A percentile compares a stretch with the other conserved stretches of the same genome.
Conservation (phyloP, 1,140 invertebrate genomes). For the Heterodera carotae region DNA sequence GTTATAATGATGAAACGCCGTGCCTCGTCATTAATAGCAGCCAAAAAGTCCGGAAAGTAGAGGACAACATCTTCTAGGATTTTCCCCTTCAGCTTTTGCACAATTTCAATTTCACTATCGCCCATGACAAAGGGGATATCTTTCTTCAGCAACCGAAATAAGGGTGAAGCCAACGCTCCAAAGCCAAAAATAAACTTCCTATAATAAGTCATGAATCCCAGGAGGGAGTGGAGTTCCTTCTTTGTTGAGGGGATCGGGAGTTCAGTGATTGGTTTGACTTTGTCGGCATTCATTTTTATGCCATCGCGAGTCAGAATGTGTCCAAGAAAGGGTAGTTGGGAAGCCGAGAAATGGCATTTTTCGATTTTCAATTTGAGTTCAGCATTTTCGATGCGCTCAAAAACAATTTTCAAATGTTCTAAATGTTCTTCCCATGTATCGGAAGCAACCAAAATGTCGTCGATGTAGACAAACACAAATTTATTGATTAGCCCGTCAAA, state of each 20-base stretch:
- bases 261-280: conserved; percentile 60
- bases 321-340: conserved; percentile 65
- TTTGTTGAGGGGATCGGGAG: conserved; percentile 59
- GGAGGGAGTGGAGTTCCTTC: conserved; percentile 66
- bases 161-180: not conserved
- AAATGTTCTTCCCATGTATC: conserved; percentile 29
- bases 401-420: conserved; percentile 44
- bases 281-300: conserved; percentile 65
- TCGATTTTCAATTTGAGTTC: conserved; percentile 53
- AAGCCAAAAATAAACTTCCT: conserved; percentile 15
- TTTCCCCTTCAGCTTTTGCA: conserved; percentile 4
- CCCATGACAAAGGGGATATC: not conserved
- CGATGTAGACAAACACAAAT: conserved; percentile 66
- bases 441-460: conserved; percentile 53
- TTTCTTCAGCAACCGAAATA: not conserved
- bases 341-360: conserved; percentile 52
- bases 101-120: not conserved
- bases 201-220: conserved; percentile 67
- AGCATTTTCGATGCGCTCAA: conserved; percentile 40
- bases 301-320: conserved; percentile 63
- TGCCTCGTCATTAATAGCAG: not conserved
- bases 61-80: not conserved
- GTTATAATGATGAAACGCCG: not conserved
- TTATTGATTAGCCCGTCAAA: conserved; percentile 54
- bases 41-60: not conserved